Evolutionary conservation across 2,113 vertebrate genomes (phyloP), one percentile per base, ranked within the genome.

Genomic region (Osmerus mordax): DNA sequence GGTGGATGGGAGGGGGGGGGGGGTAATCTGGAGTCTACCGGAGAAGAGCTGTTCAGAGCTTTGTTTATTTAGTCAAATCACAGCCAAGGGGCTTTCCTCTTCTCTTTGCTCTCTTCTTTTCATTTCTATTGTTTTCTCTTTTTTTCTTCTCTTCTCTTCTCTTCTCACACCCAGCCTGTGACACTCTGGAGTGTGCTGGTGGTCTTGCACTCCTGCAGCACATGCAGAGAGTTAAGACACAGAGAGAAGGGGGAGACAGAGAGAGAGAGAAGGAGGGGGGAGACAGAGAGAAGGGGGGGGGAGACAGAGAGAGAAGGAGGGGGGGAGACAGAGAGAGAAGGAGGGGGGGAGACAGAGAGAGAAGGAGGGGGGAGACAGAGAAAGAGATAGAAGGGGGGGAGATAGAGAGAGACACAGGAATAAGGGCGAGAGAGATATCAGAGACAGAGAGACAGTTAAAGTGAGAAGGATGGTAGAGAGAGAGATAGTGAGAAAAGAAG

Each of bases 51-150:
- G 18, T 77, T 77, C 78, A 63, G 78, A 83, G 83, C 36, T 65
- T 0, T 61, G 89, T 91, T 90, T 91, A 84, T 88, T 87, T 89
- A 87, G 86, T 89, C 87, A 90, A 87, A 89, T 82, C 82, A 86
- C 83, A 89, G 83, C 85, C 76, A 81, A 28, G 11, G 41, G 82
- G 76, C 76, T 83, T 78, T 86, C 78, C 74, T 70, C 67, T 55
- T 67, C 9, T 2, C 41, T 68, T 71, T 74, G 72, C 61, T 72
- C 15, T 53, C 60, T 28, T 71, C 69, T 60, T 41, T n/a, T 8
- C 69, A 53, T 58, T 9, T 41, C 47, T 52, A 19, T 13, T 60
- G 41, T 47, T 52, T 66, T 55, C 21, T 62, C 75, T 65, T 67
- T 73, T 74, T 81, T 82, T 69, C 70, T 83, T 70, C 82, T 80